phyloP scores from a whole-genome alignment of 2,888 invertebrate species.

The Ectemnius lituratus region DNA sequence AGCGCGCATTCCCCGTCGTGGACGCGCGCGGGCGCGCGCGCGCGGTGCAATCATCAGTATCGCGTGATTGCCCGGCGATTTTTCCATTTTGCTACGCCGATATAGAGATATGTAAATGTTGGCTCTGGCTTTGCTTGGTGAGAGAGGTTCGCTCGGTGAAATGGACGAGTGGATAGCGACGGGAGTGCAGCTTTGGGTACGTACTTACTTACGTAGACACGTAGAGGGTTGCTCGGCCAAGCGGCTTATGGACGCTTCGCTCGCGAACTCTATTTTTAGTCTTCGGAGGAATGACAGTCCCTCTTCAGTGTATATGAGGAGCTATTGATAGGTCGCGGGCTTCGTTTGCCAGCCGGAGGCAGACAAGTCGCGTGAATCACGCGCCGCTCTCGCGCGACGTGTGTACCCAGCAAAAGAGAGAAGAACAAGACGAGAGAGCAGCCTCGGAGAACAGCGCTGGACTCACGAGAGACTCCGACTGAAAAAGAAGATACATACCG shows the following conservation, averaged over 20 bases:
- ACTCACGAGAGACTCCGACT: background rate
- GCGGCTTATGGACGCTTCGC: slow-evolving; percentile 52
- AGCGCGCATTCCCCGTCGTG: no score
- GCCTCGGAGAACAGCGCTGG: background rate
- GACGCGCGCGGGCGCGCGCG: no score
- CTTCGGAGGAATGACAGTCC: slow-evolving; percentile 73
- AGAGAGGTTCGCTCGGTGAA: background rate
- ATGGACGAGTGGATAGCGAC: background rate
- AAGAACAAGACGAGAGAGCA: no score
- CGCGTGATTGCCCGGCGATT: background rate
- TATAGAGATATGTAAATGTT: no score
- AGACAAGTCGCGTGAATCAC: slow-evolving; percentile 68
- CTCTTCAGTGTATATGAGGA: slow-evolving; percentile 70
- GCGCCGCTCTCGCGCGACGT: slow-evolving; percentile 35
- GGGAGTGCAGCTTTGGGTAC: slow-evolving; percentile 20
- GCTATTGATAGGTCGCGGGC: slow-evolving; percentile 73
- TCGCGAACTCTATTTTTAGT: slow-evolving; percentile 71
- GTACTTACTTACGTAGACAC: slow-evolving; percentile 15
- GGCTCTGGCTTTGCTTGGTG: background rate
- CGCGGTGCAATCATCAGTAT: no score
- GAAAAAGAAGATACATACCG: background rate
- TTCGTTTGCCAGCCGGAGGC: slow-evolving; percentile 54
- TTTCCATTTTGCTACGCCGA: no score
- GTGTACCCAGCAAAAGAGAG: background rate
- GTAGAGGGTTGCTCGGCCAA: slow-evolving; percentile 30